Evolutionary conservation across 2,113 vertebrate species (phyloP).

Genomic region (Illadopsis cleaveri): DNA sequence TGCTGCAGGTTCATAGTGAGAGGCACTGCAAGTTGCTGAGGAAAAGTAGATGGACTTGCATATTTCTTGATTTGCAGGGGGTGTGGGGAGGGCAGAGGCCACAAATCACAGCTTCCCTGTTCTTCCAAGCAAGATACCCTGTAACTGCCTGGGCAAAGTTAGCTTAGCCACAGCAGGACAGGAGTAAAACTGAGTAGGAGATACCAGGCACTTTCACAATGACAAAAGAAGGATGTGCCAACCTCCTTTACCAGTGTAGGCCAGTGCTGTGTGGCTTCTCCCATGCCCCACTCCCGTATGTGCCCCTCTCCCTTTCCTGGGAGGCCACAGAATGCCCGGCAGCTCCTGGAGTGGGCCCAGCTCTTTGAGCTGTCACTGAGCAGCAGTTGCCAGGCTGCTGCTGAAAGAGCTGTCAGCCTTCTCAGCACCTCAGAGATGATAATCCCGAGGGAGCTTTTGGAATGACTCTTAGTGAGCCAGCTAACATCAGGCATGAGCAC

Average conservation of each 20-base stretch:
- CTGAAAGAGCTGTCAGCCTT: background rate
- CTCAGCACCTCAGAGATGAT: background rate
- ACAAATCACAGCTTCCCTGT: background rate
- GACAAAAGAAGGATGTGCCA: background rate
- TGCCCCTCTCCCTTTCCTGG: background rate
- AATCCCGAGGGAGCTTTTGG: background rate
- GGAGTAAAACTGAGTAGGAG: background rate
- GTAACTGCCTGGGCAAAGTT: background rate
- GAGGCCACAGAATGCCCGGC: background rate
- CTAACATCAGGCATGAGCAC: background rate
- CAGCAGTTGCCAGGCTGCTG: conserved; percentile 7
- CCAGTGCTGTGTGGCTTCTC: background rate
- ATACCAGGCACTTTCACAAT: background rate
- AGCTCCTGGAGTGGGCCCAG: background rate
- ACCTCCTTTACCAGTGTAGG: background rate
- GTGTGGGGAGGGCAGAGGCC: background rate
- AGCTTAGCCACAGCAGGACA: background rate
- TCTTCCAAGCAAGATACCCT: background rate
- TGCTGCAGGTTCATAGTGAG: background rate
- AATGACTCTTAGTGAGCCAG: background rate
- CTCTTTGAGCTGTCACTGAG: background rate
- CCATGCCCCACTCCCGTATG: background rate
- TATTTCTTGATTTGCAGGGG: background rate
- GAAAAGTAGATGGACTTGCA: background rate
- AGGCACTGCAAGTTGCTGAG: background rate